phyloP scores from a whole-genome alignment of 2,888 invertebrate species.

The Athetis lepigone region DNA sequence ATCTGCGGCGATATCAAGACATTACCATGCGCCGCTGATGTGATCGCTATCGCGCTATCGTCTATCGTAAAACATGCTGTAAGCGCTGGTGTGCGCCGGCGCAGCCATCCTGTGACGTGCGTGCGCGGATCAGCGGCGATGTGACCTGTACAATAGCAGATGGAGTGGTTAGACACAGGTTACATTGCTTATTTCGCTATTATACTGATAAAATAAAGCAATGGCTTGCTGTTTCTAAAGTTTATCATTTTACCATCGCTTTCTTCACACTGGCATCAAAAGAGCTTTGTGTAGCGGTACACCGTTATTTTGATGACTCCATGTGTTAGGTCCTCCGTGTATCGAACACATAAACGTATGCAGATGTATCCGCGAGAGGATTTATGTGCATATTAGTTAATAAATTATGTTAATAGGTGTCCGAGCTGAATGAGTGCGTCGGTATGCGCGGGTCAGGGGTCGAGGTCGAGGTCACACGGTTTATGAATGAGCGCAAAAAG shows the following conservation, averaged over 20 bases:
- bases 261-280: no score
- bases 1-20: conserved; percentile 54
- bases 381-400: conserved; percentile 36
- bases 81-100: conserved; percentile 33
- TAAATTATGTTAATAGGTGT: conserved; percentile 42
- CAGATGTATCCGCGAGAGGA: conserved; percentile 39
- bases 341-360: conserved; percentile 22
- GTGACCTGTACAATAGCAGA: background rate
- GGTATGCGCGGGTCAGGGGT: conserved; percentile 24
- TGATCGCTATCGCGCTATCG: conserved; percentile 58
- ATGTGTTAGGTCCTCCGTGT: conserved; percentile 18
- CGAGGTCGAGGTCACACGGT: conserved; percentile 5
- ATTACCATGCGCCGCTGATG: conserved; percentile 55
- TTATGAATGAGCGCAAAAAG: conserved; percentile 8
- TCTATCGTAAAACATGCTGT: conserved; percentile 59
- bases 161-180: conserved; percentile 1
- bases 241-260: no score
- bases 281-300: no score
- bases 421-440: conserved; percentile 22
- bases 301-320: background rate
- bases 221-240: no score
- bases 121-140: conserved; percentile 18
- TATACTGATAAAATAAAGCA: no score
- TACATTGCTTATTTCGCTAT: no score
- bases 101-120: conserved; percentile 27